Conservation (phyloP, 2,113 vertebrate species). For the Grallaria varia region DNA sequence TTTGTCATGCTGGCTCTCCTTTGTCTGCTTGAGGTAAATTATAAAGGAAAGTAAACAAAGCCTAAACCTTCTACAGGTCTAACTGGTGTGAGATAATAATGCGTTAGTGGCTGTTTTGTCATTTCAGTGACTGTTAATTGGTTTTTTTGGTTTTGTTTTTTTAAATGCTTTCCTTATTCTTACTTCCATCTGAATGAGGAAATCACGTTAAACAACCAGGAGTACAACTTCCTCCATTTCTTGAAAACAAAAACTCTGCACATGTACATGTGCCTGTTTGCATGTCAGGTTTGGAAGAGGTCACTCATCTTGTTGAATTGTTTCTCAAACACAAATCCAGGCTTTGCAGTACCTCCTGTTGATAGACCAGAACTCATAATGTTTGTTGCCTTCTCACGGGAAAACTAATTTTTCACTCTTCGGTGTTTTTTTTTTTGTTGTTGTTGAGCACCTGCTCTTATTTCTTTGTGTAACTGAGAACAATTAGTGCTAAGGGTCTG, state of each 20-base stretch:
- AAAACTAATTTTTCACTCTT: background rate
- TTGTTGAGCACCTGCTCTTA: background rate
- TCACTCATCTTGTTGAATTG: background rate
- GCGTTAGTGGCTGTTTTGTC: background rate
- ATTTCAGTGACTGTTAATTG: background rate
- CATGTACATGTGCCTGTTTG: accelerated
- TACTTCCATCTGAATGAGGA: background rate
- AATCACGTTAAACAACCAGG: background rate
- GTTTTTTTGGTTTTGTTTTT: background rate
- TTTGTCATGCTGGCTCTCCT: too few relatives aligned
- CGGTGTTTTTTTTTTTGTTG: background rate
- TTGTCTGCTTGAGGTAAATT: background rate
- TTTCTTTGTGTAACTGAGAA: background rate
- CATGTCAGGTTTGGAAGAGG: background rate
- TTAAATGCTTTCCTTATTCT: background rate
- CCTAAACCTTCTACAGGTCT: accelerated
- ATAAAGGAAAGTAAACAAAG: background rate
- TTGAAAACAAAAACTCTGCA: background rate
- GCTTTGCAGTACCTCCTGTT: background rate
- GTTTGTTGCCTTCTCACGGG: background rate
- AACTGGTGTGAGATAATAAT: background rate
- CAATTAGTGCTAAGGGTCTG: background rate
- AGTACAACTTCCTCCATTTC: background rate
- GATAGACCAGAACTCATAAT: accelerated
- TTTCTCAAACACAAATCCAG: background rate